Conservation (phyloP, 2,797 vertebrate genomes). For the Dallia pectoralis region DNA sequence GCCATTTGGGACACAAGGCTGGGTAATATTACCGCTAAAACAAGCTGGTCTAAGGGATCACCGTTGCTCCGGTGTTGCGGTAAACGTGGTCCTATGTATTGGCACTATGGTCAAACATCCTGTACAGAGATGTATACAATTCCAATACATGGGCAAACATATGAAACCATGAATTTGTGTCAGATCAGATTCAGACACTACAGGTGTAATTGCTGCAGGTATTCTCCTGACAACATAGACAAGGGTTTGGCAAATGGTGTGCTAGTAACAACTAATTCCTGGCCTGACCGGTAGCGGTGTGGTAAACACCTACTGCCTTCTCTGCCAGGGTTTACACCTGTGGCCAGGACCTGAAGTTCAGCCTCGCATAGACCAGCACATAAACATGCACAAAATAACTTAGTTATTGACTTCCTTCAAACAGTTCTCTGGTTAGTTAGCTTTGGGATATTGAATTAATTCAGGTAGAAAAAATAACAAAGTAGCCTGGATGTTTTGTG, state of each 20-base stretch:
- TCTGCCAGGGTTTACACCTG: constrained; percentile 1
- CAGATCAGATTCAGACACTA: background rate
- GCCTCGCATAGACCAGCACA: no score
- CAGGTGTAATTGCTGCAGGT: background rate
- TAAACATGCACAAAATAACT: no score
- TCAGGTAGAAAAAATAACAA: constrained; percentile 9
- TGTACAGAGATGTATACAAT: background rate
- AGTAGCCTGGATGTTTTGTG: constrained; percentile 16
- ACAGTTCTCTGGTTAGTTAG: no score
- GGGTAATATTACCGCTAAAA: constrained; percentile 26
- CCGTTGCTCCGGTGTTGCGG: background rate
- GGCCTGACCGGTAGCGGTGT: constrained; percentile 3
- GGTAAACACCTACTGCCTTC: background rate
- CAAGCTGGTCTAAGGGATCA: constrained; percentile 1
- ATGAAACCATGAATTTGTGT: background rate
- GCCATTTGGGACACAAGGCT: background rate
- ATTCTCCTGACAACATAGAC: background rate
- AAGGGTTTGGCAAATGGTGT: no score
- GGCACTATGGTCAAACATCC: background rate
- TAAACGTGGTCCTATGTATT: background rate
- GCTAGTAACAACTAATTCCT: background rate
- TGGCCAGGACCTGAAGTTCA: no score
- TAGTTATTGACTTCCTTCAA: no score
- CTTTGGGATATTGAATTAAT: background rate
- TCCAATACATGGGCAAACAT: background rate